Conservation (phyloP, 2,888 invertebrate genomes). For the Andrena fulva region DNA sequence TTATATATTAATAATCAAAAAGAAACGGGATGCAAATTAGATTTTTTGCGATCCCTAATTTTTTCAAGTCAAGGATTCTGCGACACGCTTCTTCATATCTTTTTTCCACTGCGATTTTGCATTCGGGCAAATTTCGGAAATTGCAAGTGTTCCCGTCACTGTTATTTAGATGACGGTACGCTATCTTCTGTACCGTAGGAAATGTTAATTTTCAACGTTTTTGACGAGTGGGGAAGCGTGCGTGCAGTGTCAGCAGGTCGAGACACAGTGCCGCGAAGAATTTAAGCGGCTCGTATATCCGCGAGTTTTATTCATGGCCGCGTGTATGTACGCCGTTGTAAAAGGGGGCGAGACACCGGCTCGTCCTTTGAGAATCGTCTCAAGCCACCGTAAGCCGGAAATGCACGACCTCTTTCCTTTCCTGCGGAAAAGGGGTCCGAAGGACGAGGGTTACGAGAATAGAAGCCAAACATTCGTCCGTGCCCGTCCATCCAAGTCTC, state of each 20-base stretch:
- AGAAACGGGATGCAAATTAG: too few relatives aligned
- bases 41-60: too few relatives aligned
- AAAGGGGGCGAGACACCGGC: conserved; percentile 25
- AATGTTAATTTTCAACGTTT: neutral
- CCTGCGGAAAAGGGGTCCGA: conserved; percentile 37
- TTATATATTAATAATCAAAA: too few relatives aligned
- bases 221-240: neutral
- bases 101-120: too few relatives aligned
- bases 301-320: conserved; percentile 27
- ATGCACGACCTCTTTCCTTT: conserved; percentile 36
- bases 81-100: too few relatives aligned
- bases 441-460: conserved; percentile 38
- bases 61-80: too few relatives aligned
- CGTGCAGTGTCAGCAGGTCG: neutral
- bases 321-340: neutral
- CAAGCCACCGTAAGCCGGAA: conserved; percentile 40
- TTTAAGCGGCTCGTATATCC: conserved; percentile 22
- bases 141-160: neutral
- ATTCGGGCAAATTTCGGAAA: neutral
- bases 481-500: neutral
- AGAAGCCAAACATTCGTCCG: conserved; percentile 35
- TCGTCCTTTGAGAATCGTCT: conserved; percentile 27
- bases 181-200: neutral
- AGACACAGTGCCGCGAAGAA: conserved; percentile 13
- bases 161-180: neutral